Conservation (phyloP, 2,888 invertebrate genomes). For the Coenonympha arcania region DNA sequence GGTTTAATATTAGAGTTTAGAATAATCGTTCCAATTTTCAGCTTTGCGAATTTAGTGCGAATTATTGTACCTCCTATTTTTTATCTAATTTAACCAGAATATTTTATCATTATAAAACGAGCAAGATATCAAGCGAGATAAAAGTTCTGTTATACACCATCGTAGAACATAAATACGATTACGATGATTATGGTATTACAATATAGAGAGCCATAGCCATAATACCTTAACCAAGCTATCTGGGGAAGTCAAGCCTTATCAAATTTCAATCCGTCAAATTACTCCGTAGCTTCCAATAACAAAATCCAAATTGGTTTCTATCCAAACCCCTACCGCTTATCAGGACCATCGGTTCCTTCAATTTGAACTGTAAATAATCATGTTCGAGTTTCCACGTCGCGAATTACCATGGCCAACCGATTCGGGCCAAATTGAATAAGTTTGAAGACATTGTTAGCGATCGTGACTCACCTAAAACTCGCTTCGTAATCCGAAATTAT, state of each 20-base stretch:
- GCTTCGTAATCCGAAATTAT: slow-evolving; percentile 42
- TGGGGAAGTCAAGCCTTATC: neutral
- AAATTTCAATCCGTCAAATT: neutral
- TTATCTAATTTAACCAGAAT: too few species aligned
- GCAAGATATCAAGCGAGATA: too few species aligned
- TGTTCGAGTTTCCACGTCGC: slow-evolving; percentile 24
- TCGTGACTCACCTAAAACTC: slow-evolving; percentile 36
- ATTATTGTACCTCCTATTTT: too few species aligned
- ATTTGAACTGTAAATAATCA: slow-evolving; percentile 22
- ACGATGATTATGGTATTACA: too few species aligned
- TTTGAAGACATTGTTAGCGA: slow-evolving; percentile 43
- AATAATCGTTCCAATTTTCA: too few species aligned
- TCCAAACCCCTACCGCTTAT: slow-evolving; percentile 22
- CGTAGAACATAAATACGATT: too few species aligned
- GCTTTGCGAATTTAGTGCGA: too few species aligned
- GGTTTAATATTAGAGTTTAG: too few species aligned
- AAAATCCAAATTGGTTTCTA: slow-evolving; percentile 21
- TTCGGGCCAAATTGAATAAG: slow-evolving; percentile 48
- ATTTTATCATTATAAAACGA: too few species aligned
- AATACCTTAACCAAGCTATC: too few species aligned
- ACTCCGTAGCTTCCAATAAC: slow-evolving; percentile 5
- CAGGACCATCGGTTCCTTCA: slow-evolving; percentile 16
- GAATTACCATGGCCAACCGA: slow-evolving; percentile 35
- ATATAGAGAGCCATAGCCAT: too few species aligned
- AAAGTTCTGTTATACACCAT: too few species aligned